phyloP scores from a whole-genome alignment of 2,888 invertebrate genomes.

The Drosophila nr. fundita region DNA sequence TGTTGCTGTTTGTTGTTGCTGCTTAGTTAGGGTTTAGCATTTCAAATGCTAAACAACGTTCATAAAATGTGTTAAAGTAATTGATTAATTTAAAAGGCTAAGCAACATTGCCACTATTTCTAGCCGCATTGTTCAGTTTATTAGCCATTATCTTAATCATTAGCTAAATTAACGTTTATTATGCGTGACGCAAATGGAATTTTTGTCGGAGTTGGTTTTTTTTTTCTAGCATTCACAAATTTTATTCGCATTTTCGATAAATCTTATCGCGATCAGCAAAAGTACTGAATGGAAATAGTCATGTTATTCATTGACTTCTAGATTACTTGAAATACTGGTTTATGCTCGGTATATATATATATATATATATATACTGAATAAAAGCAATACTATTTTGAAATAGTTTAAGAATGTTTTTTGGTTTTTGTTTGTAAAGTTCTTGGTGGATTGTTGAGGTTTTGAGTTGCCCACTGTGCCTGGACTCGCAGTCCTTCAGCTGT shows the following conservation, averaged over 20 bases:
- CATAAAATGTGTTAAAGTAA: neutral
- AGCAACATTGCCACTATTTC: neutral
- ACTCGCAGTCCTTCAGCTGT: neutral
- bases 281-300: neutral
- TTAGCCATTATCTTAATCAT: neutral
- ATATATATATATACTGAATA: neutral
- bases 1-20: neutral
- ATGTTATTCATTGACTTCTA: neutral
- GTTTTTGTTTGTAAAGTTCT: neutral
- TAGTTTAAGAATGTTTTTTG: neutral
- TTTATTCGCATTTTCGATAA: neutral
- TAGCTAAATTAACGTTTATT: neutral
- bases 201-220: neutral
- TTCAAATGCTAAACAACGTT: neutral
- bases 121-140: neutral
- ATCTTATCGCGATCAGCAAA: constrained; percentile 4
- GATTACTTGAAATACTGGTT: neutral
- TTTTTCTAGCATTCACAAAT: neutral
- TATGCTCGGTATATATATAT: neutral
- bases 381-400: neutral
- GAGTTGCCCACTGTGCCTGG: neutral
- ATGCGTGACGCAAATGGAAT: constrained; percentile 2
- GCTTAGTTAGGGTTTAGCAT: neutral
- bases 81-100: neutral
- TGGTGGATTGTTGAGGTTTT: neutral